These are phyloP conservation scores for Phalanger gymnotis DNA, from an alignment of 2,797 vertebrate genomes.

Conservation along the genomic window DNA sequence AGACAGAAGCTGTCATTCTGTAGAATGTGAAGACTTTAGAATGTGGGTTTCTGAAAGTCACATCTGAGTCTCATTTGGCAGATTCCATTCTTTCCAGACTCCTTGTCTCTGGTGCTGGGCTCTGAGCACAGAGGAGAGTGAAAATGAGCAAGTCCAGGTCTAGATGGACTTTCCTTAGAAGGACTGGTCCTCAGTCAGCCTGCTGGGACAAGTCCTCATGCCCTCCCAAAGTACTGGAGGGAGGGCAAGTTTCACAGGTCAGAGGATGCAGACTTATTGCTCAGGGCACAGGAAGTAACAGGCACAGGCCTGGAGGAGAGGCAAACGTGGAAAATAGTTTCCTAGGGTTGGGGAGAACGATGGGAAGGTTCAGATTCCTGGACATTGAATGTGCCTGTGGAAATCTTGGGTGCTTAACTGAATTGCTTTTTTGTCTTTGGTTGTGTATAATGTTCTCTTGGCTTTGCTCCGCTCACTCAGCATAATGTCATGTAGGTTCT, in stretches of 20 bases:
- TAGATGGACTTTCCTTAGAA: constrained; percentile 16
- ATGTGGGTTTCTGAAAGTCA: constrained; percentile 54
- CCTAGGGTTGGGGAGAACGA: too few species aligned
- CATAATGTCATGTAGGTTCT: too few species aligned
- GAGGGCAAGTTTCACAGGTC: background rate
- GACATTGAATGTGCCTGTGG: background rate
- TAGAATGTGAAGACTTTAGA: background rate
- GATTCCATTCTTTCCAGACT: constrained; percentile 63
- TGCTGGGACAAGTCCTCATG: background rate
- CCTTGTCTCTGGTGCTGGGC: constrained; percentile 1
- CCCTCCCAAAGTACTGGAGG: background rate
- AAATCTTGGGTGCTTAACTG: background rate
- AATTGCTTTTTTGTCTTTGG: background rate
- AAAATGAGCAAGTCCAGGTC: background rate
- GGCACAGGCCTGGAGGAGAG: constrained; percentile 15
- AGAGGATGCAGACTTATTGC: background rate
- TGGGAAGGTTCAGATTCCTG: background rate
- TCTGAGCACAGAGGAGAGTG: constrained; percentile 5
- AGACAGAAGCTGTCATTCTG: background rate
- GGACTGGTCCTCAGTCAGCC: background rate
- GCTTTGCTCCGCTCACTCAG: too few species aligned
- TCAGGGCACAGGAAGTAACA: background rate
- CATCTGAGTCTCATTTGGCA: constrained; percentile 71
- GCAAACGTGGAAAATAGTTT: background rate
- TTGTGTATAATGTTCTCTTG: too few species aligned